Evolutionary conservation across 2,113 vertebrate genomes (phyloP).

Genomic region (Pteropus alecto): DNA sequence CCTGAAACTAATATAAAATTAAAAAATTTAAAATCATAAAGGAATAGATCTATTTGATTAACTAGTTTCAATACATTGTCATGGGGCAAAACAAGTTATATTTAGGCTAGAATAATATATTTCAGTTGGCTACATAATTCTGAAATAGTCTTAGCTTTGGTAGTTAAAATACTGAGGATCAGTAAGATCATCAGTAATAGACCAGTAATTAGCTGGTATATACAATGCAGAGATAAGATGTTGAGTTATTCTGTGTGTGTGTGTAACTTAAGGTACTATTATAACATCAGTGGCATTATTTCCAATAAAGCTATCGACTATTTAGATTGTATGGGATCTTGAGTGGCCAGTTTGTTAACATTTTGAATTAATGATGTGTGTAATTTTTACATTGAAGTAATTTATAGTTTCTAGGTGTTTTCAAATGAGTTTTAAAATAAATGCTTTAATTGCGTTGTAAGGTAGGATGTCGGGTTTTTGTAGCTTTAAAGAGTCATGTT

Average conservation of each 20-base stretch:
- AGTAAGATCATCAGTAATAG: background rate
- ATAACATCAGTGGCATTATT: background rate
- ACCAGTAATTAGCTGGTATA: background rate
- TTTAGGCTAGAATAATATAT: background rate
- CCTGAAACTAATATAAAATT: too few relatives aligned
- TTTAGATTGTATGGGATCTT: background rate
- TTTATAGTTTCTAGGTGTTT: slow-evolving; percentile 34
- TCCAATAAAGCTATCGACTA: background rate
- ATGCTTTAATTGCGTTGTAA: slow-evolving; percentile 20
- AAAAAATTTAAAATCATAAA: background rate
- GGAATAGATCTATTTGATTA: background rate
- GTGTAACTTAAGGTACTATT: background rate
- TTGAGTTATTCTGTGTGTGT: background rate
- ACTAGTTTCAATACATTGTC: background rate
- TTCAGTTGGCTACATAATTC: slow-evolving; percentile 17
- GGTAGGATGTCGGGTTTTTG: background rate
- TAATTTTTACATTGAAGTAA: background rate
- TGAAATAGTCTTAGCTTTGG: background rate
- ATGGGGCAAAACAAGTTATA: background rate
- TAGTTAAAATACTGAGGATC: background rate
- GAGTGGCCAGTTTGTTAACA: slow-evolving; percentile 3
- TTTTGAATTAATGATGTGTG: background rate
- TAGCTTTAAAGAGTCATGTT: background rate
- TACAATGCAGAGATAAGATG: background rate
- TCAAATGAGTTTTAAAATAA: background rate